Evolutionary conservation across 2,113 vertebrate genomes (phyloP), one percentile per base, ranked within the genome.

Genomic region (Ancistrus triradiatus): DNA sequence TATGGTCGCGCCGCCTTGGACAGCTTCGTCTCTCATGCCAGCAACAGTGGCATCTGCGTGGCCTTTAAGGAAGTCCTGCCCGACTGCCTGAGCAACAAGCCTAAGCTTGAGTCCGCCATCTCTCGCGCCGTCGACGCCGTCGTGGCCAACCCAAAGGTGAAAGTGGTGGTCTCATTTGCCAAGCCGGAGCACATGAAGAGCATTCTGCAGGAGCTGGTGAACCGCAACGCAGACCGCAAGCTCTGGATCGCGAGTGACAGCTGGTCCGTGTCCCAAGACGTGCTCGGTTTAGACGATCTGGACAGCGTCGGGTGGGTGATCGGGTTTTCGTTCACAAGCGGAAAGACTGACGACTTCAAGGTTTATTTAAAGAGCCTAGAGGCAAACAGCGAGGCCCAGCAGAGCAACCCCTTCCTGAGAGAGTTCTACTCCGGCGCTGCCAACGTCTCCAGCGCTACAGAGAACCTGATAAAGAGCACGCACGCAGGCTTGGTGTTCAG

Each of bases 161-260:
- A 90, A 31, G 90, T 93, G 66, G 90, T 91, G 7, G 87, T 95
- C 42, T 88, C 90, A 2, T 96, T 95, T 67, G 79, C 88, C 66
- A 91, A 86, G 27, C 74, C 89, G 13, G 70, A 74, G 51, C 88
- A 91, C 2, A 88, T 95, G 75, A 77, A 73, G 22, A 37, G 60
- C 46, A 59, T 97, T 2, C 93, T 89, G 77, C 46, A 70, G 33
- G 83, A 87, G 70, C 81, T 91, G 25, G 73, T 79, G 18, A 64
- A 83, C 49, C 74, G 46, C 28, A 74, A 1, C 37, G 1, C 86
- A 0, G 81, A 90, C 65, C 84, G 73, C 25, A 91, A 89, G 77
- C 74, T 90, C 7, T 95, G 93, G 93, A 81, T 97, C 77, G 94
- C 91, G n/a, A 93, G 91, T 40, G 91, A 94, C 68, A 89, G 82